Percentiles rank a stretch among this genome's conserved stretches.
phyloP scores from a whole-genome alignment of 2,113 vertebrate genomes.

The Platysteira castanea region DNA sequence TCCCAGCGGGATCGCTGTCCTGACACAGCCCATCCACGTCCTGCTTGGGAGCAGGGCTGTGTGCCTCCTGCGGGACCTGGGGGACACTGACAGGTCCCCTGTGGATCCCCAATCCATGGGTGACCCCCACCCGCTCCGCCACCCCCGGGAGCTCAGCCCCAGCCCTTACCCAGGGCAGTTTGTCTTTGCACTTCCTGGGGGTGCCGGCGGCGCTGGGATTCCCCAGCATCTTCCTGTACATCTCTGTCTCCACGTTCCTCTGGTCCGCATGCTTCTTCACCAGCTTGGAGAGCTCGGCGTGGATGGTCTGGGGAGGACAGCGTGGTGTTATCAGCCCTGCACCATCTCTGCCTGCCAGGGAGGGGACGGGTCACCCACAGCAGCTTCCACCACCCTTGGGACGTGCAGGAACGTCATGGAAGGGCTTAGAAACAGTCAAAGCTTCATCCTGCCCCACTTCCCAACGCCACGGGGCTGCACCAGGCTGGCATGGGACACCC shows the following conservation, averaged over 20 bases:
- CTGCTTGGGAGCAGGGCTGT: accelerated
- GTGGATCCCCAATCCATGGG: background rate
- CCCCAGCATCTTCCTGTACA: conserved; percentile 98
- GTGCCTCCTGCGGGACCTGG: accelerated
- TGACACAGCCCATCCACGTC: background rate
- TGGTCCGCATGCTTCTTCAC: conserved; percentile 92
- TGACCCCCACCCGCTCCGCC: background rate
- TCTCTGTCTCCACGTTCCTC: conserved; percentile 86
- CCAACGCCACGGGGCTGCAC: background rate
- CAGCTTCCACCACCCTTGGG: accelerated
- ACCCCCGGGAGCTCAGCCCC: background rate
- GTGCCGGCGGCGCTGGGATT: conserved; percentile 65
- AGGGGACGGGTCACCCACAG: background rate
- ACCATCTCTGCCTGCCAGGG: background rate
- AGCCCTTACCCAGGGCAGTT: conserved; percentile 85
- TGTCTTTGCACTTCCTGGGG: conserved; percentile 72
- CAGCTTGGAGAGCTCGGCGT: conserved; percentile 91
- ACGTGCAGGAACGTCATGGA: accelerated
- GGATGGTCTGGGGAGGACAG: conserved; percentile 81
- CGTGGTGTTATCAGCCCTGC: accelerated
- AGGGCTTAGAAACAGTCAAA: background rate
- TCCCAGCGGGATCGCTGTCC: background rate
- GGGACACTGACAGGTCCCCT: background rate
- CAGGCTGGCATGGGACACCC: background rate
- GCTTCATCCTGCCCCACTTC: background rate